Base-by-base conservation (phyloP, 1,140 invertebrate genomes). In the Leguminivora glycinivorella region DNA sequence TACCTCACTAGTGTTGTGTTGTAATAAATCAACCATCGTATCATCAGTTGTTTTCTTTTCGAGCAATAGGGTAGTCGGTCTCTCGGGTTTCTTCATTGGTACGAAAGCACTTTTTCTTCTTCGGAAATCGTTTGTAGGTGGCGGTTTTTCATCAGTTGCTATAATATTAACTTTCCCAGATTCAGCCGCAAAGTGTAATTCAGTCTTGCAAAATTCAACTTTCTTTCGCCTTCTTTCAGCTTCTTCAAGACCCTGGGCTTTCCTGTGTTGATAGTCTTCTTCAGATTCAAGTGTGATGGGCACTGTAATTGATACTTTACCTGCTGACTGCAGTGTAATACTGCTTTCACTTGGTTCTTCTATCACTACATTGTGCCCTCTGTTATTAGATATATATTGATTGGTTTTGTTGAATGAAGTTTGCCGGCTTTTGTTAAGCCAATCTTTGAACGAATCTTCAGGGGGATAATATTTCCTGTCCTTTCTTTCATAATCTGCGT, bases 141-240 rank as follows among this genome's bases (percentile, higher is more conserved):
- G 96, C 60, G 96, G 96, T 83, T 97, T 97, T 63, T 95, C 95
- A 83, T 96, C 95, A 0, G 96, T 96, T 84, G 96, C 96, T n/a
- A 97, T 96, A 63, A 97, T 96, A 82, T 96, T 96, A 0, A 97
- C 95, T 76, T 94, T 94, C 0, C 96, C 96, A 1, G 95, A 95
- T 80, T 96, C 96, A n/a, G 95, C 95, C 0, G 95, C 95, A 85
- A 97, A 96, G 85, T 97, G 96, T 19, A 97, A 94, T 90, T 97
- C 96, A 0, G 96, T 97, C 91, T 96, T 96, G 82, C 95, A 96
- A 85, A 97, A 97, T 77, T 95, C 96, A 0, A 97, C 96, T 88
- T 94, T 95, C 84, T 96, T 97, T 14, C 92, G 84, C 89, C 91
- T 94, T 73, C 92, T 89, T 29, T 92, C 89, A 67, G 69, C 79